Evolutionary conservation across 2,888 invertebrate genomes (phyloP), one percentile per base, ranked within the genome.

Genomic region (Rhyacophila evoluta): DNA sequence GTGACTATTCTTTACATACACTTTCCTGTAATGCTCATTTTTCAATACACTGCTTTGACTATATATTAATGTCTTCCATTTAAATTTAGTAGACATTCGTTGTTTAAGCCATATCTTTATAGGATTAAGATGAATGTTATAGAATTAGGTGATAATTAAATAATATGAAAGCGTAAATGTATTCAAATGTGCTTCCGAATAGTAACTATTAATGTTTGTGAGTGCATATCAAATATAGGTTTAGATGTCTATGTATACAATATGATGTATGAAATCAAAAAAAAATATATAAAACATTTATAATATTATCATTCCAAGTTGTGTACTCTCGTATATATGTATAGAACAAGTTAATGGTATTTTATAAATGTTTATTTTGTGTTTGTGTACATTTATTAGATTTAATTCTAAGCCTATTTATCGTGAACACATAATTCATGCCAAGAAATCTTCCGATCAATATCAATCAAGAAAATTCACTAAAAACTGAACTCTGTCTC

Each of bases 291-390:
- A 74, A 73, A 73, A 73, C 70, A 69, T 78, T 29, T 73, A 78
- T 78, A 69, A 70, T 68, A 78, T 69, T 36, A 78, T 55, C 71
- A 33, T 80, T 80, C 80, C 80, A 80, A 80, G 80, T 80, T 80
- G 80, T 71, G 80, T 80, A 73, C 80, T 80, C 80, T 55, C 74
- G 27, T 76, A 67, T 72, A 55, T 55, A 55, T 55, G 25, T 55
- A 55, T 55, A 55, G 68, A 68, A 74, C 55, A 67, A 55, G 55
- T 55, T 55, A 55, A 55, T 55, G 55, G 55, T 55, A 55, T 19
- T 55, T 55, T 55, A 55, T 55, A 55, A 55, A 55, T 55, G 55
- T 55, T 55, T 55, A 55, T 19, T 39, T 55, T 19, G 55, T 55
- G 55, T 55, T 25, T 55, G 55, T 55, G 55, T 55, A 55, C 55